Evolutionary conservation across 1,140 invertebrate genomes (phyloP).

Genomic region (Dinoponera quadriceps): DNA sequence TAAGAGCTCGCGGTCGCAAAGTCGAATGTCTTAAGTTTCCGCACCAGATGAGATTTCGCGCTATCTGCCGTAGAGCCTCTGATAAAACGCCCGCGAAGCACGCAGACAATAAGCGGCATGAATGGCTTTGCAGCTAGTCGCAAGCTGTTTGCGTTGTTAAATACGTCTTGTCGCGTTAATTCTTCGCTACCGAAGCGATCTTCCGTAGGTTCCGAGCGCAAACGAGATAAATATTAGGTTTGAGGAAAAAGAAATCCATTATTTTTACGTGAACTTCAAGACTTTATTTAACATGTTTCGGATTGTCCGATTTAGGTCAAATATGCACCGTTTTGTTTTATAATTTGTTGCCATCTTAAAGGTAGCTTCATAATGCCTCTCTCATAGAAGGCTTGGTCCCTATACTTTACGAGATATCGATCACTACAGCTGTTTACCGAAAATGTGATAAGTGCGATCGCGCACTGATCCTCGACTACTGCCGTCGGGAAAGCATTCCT

Average conservation of each 20-base stretch:
- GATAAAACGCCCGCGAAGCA: conserved; percentile 42
- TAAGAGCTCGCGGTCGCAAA: conserved; percentile 48
- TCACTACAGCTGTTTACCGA: too few relatives aligned
- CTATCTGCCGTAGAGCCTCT: conserved; percentile 33
- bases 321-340: too few relatives aligned
- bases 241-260: too few relatives aligned
- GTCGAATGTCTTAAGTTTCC: conserved; percentile 52
- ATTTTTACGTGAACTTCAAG: too few relatives aligned
- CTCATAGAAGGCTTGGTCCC: too few relatives aligned
- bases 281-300: too few relatives aligned
- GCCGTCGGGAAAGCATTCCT: too few relatives aligned
- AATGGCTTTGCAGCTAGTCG: conserved; percentile 33
- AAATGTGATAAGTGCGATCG: too few relatives aligned
- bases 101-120: conserved; percentile 42
- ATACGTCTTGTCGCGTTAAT: conserved; percentile 6
- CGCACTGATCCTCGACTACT: neutral
- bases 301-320: too few relatives aligned
- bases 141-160: conserved; percentile 33
- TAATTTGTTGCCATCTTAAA: too few relatives aligned
- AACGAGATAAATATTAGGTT: neutral
- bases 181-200: conserved; percentile 30
- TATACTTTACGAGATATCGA: too few relatives aligned
- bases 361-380: too few relatives aligned
- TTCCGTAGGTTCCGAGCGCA: neutral
- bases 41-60: conserved; percentile 37